Conservation (phyloP, 2,888 invertebrate genomes). For the Prenolepis imparis region DNA sequence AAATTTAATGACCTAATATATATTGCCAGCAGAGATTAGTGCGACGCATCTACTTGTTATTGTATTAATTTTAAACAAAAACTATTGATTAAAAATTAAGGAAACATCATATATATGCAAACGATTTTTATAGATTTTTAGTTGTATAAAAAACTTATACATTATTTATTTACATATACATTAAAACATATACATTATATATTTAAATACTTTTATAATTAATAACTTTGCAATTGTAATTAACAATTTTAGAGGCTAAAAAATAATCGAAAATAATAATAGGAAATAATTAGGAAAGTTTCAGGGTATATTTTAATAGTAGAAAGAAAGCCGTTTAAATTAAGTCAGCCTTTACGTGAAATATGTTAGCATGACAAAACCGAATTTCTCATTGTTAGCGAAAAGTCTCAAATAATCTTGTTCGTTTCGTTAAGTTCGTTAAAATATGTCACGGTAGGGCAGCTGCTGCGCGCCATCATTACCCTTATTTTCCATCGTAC, state of each 20-base stretch:
- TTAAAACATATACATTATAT: not conserved
- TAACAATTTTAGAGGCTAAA: not conserved
- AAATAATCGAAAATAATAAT: not conserved
- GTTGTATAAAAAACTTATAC: not conserved
- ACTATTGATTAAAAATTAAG: conserved; percentile 1
- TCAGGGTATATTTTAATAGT: not conserved
- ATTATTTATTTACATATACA: conserved; percentile 3
- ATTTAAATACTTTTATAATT: not conserved
- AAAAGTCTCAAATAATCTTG: conserved; percentile 30
- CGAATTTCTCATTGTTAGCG: conserved; percentile 27
- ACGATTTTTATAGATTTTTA: too few relatives aligned
- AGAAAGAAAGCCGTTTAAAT: not conserved
- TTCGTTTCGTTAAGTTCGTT: conserved; percentile 38
- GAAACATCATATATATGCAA: not conserved
- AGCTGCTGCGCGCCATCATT: conserved; percentile 11
- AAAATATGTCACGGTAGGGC: conserved; percentile 16
- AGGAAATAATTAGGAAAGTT: not conserved
- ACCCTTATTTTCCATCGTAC: conserved; percentile 27
- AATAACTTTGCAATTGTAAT: not conserved
- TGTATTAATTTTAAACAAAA: conserved; percentile 27
- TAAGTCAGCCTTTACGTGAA: not conserved
- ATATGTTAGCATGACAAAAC: conserved; percentile 16
- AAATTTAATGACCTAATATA: conserved; percentile 42
- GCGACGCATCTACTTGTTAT: not conserved
- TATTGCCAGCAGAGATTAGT: conserved; percentile 11